phyloP scores from a whole-genome alignment of 2,113 vertebrate species.

The Hydrolagus affinis region DNA sequence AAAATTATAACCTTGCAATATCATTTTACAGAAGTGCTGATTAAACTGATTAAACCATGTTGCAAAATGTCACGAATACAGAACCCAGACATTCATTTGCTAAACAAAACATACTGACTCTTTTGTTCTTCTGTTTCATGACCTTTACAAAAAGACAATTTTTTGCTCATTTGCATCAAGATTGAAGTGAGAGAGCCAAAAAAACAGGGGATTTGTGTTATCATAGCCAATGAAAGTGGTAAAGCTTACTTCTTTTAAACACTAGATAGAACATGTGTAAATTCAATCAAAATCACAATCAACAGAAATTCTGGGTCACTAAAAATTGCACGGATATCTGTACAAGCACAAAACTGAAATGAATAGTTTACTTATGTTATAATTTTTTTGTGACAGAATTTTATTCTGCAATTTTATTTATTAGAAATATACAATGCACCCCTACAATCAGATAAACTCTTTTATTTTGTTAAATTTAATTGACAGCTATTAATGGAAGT shows the following conservation, averaged over 20 bases:
- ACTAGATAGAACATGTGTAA: no score
- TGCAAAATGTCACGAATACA: neutral
- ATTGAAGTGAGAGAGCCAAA: neutral
- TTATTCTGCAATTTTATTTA: neutral
- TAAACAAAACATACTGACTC: neutral
- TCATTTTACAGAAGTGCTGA: neutral
- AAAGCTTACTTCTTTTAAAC: neutral
- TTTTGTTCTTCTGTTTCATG: neutral
- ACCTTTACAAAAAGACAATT: neutral
- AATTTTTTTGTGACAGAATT: neutral
- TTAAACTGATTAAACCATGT: neutral
- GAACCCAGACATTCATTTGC: neutral
- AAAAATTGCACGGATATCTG: neutral
- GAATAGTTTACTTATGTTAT: no score
- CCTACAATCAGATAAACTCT: neutral
- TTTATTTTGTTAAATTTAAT: neutral
- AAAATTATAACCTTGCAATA: constrained; percentile 3
- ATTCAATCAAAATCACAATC: neutral
- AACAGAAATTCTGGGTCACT: neutral
- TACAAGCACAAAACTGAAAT: neutral
- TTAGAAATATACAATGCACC: neutral
- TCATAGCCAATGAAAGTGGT: neutral
- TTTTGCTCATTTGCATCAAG: neutral
- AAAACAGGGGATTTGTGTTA: neutral
- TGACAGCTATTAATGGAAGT: constrained; percentile 12